These are phyloP conservation scores for Drosophila tsacasi DNA, from an alignment of 1,140 invertebrate genomes.

Conservation along the genomic window DNA sequence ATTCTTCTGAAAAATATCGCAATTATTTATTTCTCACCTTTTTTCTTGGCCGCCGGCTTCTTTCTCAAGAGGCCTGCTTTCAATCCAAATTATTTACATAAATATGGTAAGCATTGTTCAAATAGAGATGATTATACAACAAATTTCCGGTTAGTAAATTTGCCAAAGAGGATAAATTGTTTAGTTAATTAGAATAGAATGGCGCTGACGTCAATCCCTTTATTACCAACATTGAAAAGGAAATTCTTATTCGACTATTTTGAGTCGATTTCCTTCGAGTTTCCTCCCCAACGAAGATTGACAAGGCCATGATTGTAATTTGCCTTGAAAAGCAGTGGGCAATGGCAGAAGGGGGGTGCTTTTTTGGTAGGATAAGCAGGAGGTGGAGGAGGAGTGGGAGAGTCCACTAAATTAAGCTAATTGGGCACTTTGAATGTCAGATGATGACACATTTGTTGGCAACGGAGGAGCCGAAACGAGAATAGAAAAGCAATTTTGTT, in stretches of 20 bases:
- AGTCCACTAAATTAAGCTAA: slow-evolving; percentile 49
- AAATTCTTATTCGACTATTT: slow-evolving; percentile 31
- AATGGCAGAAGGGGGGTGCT: neutral
- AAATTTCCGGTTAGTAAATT: slow-evolving; percentile 5
- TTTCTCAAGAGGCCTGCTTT: slow-evolving; percentile 80
- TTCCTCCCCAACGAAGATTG: slow-evolving; percentile 27
- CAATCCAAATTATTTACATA: slow-evolving; percentile 17
- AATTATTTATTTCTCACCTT: slow-evolving; percentile 23
- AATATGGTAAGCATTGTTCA: slow-evolving; percentile 36
- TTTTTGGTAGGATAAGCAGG: neutral
- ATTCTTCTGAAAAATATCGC: neutral
- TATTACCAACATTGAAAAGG: neutral
- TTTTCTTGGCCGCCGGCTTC: slow-evolving; percentile 67
- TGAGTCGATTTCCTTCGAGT: slow-evolving; percentile 22
- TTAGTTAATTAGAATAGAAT: slow-evolving; percentile 10
- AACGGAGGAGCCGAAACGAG: neutral
- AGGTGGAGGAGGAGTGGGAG: neutral
- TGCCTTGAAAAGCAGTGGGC: neutral
- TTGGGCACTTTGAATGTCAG: slow-evolving; percentile 50
- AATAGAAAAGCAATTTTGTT: slow-evolving; percentile 33
- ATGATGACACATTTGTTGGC: slow-evolving; percentile 38
- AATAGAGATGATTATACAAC: slow-evolving; percentile 9
- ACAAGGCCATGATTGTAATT: slow-evolving; percentile 35
- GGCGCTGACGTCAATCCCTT: slow-evolving; percentile 23
- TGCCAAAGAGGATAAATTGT: neutral